Base-by-base conservation (phyloP, 2,113 vertebrate genomes). In the Ptilorrhoa leucosticta region DNA sequence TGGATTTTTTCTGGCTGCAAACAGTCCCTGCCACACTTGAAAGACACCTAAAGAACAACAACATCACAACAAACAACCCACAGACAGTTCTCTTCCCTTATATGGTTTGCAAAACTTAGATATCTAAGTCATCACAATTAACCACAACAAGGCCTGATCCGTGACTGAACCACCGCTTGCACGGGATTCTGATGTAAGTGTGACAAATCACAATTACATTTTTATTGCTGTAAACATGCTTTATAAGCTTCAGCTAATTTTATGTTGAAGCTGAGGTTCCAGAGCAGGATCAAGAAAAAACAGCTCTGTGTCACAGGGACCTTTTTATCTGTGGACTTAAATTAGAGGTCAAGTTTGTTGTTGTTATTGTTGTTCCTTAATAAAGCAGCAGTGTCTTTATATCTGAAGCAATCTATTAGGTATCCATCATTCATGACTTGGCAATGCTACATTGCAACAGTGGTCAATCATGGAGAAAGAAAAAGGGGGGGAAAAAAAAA, bases 41-140 rank as follows among this genome's bases (percentile, higher is more conserved):
- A 53, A 81, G 53, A 90, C 27, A 90, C 33, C 44, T 86, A 13
- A 90, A 94, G 48, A 93, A 94, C 85, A 93, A n/a, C 57, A 91
- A 9, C 4, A 53, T 28, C 7, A 3, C 61, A 92, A 68, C 57
- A 75, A 93, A 68, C 31, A 64, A 61, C 17, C 35, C 30, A 50
- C 21, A 47, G 15, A n/a, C 37, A 64, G 40, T 45, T 85, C 8
- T 83, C 50, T 44, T 72, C 31, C 51, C 15, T 30, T 44, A 42
- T 66, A 42, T 17, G 30, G 27, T 60, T 35, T 84, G 40, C 20
- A 40, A 35, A 54, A 35, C 60, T 90, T 73, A 17, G 19, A 18
- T 13, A 51, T 30, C 31, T 61, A 79, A 69, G 35, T 44, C 65
- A 86, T 37, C 7, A 5, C 28, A 58, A 70, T 40, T 44, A 83